Percentiles rank a stretch among this genome's conserved stretches.
Evolutionary conservation across 2,888 invertebrate species (phyloP).

Genomic region (Eristalinus sepulchralis): DNA sequence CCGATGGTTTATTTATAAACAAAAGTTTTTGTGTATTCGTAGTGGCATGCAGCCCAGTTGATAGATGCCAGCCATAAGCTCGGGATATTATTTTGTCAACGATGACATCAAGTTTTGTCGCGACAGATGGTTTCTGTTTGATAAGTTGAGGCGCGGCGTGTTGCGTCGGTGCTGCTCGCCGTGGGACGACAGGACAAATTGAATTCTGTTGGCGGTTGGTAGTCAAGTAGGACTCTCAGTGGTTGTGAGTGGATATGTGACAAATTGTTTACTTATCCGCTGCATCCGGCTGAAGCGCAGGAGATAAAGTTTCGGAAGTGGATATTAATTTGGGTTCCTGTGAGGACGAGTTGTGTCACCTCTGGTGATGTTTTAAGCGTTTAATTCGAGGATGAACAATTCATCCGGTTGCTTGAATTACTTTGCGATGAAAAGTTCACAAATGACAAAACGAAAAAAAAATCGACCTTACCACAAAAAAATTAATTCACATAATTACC

Average conservation of each 20-base stretch:
- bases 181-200: conserved; percentile 6
- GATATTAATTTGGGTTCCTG: background rate
- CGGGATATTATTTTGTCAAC: conserved; percentile 56
- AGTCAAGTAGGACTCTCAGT: background rate
- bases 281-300: background rate
- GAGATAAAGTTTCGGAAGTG: background rate
- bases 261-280: background rate
- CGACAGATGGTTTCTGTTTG: conserved; percentile 37
- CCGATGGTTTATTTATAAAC: conserved; percentile 16
- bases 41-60: conserved; percentile 34
- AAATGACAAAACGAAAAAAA: background rate
- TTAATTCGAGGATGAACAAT: background rate
- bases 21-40: conserved; percentile 44
- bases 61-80: conserved; percentile 58
- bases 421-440: background rate
- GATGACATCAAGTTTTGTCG: conserved; percentile 41
- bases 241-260: background rate
- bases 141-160: conserved; percentile 7
- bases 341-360: background rate
- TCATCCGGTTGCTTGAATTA: background rate
- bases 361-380: background rate
- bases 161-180: background rate
- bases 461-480: background rate
- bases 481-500: background rate
- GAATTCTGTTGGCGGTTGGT: background rate